phyloP scores from a whole-genome alignment of 2,113 vertebrate species.

The Scophthalmus maximus region DNA sequence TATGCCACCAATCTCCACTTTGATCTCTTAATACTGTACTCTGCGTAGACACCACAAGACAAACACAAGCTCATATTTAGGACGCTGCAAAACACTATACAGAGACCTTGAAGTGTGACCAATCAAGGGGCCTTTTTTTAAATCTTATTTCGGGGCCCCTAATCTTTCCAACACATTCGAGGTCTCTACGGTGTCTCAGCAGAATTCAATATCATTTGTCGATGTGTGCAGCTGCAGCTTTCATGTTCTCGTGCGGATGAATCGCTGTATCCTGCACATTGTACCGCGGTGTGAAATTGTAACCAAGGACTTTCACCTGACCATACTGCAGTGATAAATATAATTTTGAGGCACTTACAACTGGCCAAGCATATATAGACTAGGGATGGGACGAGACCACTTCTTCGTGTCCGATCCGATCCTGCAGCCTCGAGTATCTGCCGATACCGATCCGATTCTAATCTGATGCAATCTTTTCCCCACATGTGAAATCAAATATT shows the following conservation, averaged over 20 bases:
- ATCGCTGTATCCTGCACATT: slow-evolving; percentile 18
- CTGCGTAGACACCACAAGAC: neutral
- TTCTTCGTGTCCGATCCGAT: no score
- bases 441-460: no score
- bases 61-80: slow-evolving; percentile 10
- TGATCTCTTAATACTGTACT: neutral
- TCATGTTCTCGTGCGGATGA: slow-evolving; percentile 19
- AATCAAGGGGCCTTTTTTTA: slow-evolving; percentile 13
- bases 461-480: no score
- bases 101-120: neutral
- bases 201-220: slow-evolving; percentile 41
- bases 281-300: neutral
- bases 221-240: slow-evolving; percentile 28
- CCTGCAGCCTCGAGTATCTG: no score
- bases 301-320: neutral
- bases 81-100: no score
- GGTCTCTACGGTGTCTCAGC: slow-evolving; percentile 26
- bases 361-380: no score
- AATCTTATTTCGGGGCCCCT: slow-evolving; percentile 45
- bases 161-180: slow-evolving; percentile 48
- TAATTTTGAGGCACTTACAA: no score
- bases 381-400: no score
- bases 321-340: no score
- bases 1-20: neutral
- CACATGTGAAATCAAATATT: no score